phyloP scores from a whole-genome alignment of 2,113 vertebrate species.

The Petaurus breviceps region DNA sequence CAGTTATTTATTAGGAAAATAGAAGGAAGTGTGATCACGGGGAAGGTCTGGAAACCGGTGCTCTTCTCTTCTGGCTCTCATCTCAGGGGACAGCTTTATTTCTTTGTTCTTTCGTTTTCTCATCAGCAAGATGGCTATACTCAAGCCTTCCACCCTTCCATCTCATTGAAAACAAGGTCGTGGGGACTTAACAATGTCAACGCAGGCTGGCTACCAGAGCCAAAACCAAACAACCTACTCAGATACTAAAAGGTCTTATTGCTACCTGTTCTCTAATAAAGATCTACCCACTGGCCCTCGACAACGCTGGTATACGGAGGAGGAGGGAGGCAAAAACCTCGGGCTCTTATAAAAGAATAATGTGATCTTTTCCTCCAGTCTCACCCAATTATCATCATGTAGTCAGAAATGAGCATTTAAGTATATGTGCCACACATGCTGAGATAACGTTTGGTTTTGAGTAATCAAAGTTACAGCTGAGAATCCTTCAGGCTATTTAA shows the following conservation, averaged over 20 bases:
- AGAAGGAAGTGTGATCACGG: not conserved
- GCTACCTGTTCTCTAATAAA: slow-evolving; percentile 8
- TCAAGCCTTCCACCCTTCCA: not conserved
- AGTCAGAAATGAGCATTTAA: not conserved
- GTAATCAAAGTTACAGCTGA: not conserved
- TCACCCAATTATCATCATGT: not conserved
- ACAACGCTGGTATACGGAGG: not conserved
- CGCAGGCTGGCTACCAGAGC: not conserved
- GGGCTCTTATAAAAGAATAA: not conserved
- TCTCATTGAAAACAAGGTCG: not conserved
- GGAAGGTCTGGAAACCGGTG: not conserved
- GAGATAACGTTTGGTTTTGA: not conserved
- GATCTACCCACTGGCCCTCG: not conserved
- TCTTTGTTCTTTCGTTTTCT: slow-evolving; percentile 18
- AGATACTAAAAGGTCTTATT: not conserved
- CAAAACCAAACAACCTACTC: not conserved
- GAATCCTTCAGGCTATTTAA: slow-evolving; percentile 35
- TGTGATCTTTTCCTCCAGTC: slow-evolving; percentile 32
- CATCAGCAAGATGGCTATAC: not conserved
- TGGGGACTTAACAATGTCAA: not conserved
- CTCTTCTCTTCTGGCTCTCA: not conserved
- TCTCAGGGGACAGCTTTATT: not conserved
- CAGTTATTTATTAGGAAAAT: not conserved
- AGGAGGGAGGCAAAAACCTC: not conserved
- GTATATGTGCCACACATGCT: not conserved